phyloP scores from a whole-genome alignment of 2,888 invertebrate genomes.

The Helleia helle region DNA sequence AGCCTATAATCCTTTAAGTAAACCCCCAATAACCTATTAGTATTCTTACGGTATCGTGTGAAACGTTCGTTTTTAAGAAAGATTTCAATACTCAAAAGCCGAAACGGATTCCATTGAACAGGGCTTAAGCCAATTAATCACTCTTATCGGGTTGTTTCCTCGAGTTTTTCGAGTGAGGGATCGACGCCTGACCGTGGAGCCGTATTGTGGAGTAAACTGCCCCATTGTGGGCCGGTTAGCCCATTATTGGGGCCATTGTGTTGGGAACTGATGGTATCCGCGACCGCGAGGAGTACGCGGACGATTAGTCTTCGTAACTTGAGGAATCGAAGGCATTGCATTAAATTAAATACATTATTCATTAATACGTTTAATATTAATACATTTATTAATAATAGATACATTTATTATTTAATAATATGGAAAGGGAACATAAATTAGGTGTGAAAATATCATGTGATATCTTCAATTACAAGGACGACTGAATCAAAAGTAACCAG shows the following conservation, averaged over 20 bases:
- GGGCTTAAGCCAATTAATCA: conserved; percentile 70
- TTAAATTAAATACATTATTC: no score
- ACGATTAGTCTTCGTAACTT: conserved; percentile 60
- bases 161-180: conserved; percentile 53
- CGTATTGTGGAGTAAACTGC: conserved; percentile 48
- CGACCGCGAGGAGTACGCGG: conserved; percentile 41
- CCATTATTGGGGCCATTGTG: conserved; percentile 55
- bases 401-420: no score
- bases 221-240: conserved; percentile 40
- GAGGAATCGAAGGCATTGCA: no score
- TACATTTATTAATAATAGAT: no score
- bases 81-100: conserved; percentile 20
- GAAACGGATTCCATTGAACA: conserved; percentile 60
- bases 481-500: no score
- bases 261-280: conserved; percentile 51
- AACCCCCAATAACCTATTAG: no score
- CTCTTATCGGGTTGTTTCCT: conserved; percentile 64
- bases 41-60: neutral
- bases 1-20: no score
- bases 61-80: neutral
- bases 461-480: no score
- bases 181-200: conserved; percentile 51
- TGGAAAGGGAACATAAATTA: no score
- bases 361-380: no score
- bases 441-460: no score